These are phyloP conservation scores for Aphidius gifuensis DNA, from an alignment of 1,140 invertebrate species.

Conservation along the genomic window DNA sequence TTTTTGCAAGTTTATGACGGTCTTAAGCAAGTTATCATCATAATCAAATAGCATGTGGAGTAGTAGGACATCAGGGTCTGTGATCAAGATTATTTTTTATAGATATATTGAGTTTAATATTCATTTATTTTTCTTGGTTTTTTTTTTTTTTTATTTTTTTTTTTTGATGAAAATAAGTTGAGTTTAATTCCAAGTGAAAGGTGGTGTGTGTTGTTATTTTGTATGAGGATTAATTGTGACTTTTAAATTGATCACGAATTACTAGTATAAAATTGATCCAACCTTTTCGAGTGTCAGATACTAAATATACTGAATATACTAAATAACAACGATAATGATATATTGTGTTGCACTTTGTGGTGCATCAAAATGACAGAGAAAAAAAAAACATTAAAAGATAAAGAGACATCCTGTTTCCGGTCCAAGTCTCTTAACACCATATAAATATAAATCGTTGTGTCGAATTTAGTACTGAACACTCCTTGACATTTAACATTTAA, in stretches of 20 bases:
- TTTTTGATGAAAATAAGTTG: too few relatives aligned
- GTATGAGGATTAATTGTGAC: too few relatives aligned
- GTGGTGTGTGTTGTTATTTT: neutral
- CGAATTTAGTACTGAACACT: too few relatives aligned
- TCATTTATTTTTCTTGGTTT: neutral
- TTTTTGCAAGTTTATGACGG: constrained; percentile 24
- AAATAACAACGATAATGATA: neutral
- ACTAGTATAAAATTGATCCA: too few relatives aligned
- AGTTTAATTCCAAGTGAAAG: neutral
- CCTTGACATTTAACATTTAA: too few relatives aligned
- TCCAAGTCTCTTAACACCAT: too few relatives aligned
- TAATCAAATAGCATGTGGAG: constrained; percentile 27
- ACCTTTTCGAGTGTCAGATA: neutral
- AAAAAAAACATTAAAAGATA: too few relatives aligned
- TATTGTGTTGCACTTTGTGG: constrained; percentile 8
- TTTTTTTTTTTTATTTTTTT: too few relatives aligned
- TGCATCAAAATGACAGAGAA: neutral
- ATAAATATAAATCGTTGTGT: too few relatives aligned
- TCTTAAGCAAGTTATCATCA: constrained; percentile 22
- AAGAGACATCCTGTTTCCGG: too few relatives aligned
- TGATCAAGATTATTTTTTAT: neutral
- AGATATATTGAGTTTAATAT: neutral
- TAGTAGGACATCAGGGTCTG: constrained; percentile 19
- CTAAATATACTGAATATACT: neutral
- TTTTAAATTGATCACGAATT: too few relatives aligned